Percentiles rank a stretch among this genome's conserved stretches.
phyloP scores from a whole-genome alignment of 2,888 invertebrate genomes.

The Diloba caeruleocephala region DNA sequence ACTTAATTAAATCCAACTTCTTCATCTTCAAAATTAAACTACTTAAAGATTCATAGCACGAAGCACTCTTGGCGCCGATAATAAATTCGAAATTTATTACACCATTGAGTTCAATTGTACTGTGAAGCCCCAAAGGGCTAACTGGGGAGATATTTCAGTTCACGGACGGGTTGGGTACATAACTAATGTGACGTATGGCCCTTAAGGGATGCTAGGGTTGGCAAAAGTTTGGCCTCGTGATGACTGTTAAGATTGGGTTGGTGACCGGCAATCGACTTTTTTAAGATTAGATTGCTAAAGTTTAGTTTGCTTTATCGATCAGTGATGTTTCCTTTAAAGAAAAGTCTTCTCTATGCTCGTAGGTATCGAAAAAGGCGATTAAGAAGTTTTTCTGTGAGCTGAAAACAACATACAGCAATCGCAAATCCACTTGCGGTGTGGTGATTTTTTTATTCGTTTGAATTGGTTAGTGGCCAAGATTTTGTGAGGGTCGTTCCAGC shows the following conservation, averaged over 20 bases:
- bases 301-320: too few species aligned
- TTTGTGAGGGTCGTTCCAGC: too few species aligned
- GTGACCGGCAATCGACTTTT: conserved; percentile 1
- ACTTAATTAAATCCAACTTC: conserved; percentile 38
- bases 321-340: too few species aligned
- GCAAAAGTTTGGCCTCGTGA: conserved; percentile 41
- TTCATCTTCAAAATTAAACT: conserved; percentile 29
- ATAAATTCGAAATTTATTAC: conserved; percentile 53
- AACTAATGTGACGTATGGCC: conserved; percentile 74
- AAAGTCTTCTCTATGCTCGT: too few species aligned
- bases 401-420: too few species aligned
- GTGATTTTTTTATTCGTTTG: too few species aligned
- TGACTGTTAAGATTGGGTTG: conserved; percentile 11
- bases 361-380: too few species aligned
- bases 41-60: conserved; percentile 45
- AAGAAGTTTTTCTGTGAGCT: too few species aligned
- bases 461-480: too few species aligned
- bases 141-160: conserved; percentile 65
- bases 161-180: conserved; percentile 60
- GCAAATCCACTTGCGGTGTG: too few species aligned
- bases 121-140: conserved; percentile 46
- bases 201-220: conserved; percentile 65
- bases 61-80: conserved; percentile 42
- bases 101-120: conserved; percentile 56
- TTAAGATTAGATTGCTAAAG: neutral